phyloP scores from a whole-genome alignment of 2,113 vertebrate species.

The Apistogramma diplotaenia region DNA sequence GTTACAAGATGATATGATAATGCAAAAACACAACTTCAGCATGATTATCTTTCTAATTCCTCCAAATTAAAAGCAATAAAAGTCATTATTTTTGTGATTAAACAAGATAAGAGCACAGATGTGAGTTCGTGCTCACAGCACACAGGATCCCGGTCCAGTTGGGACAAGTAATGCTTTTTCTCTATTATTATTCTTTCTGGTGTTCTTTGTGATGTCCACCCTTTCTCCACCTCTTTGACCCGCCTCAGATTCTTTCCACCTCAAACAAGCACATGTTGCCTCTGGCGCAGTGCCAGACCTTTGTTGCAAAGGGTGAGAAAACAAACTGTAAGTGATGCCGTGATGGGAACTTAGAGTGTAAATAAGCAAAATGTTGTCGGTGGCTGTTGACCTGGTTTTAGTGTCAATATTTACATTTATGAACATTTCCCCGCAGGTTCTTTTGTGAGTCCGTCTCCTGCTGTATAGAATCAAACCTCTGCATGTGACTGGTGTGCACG shows the following conservation, averaged over 20 bases:
- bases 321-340: slow-evolving; percentile 13
- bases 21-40: background rate
- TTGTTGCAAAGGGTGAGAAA: slow-evolving; percentile 27
- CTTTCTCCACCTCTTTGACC: slow-evolving; percentile 23
- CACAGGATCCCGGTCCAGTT: background rate
- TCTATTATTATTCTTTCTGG: background rate
- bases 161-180: background rate
- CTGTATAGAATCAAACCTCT: background rate
- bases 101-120: background rate
- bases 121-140: background rate
- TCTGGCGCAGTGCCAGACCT: slow-evolving; percentile 36
- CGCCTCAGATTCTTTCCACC: slow-evolving; percentile 48
- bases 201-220: background rate
- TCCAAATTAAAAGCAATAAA: background rate
- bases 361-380: slow-evolving; percentile 40
- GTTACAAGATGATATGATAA: background rate
- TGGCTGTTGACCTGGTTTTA: slow-evolving; percentile 32
- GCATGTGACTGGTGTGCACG: slow-evolving; percentile 42
- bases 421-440: background rate
- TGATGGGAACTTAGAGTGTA: slow-evolving; percentile 22
- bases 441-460: background rate
- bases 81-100: background rate
- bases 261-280: slow-evolving; percentile 15
- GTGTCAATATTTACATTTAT: slow-evolving; percentile 36
- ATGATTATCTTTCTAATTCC: background rate